Evolutionary conservation across 1,140 invertebrate species (phyloP), one percentile per base, ranked within the genome.

Genomic region (Microplitis mediator): DNA sequence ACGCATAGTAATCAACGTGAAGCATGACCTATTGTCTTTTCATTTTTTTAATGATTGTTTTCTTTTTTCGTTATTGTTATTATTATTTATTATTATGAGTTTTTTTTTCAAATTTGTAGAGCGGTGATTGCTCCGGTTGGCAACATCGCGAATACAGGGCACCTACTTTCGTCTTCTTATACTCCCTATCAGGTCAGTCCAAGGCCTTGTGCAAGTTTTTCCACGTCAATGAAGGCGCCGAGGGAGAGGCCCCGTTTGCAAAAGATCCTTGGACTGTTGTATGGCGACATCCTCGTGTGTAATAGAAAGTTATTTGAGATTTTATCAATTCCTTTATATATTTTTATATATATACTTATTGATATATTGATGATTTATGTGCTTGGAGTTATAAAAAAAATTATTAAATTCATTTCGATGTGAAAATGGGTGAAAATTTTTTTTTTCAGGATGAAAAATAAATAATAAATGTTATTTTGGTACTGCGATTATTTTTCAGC

Each of bases 151-250:
- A 60, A 23, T 34, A 23, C 31, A 16, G 16, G 31, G 4, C 61
- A 63, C 61, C 61, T 63, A 63, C 61, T 63, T 63, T 63, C 35
- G 61, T 65, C 31, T 51, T n/a, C 35, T 14, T 23, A 8, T 32
- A 23, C 23, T 65, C 45, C 45, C 36, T 65, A 65, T 65, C 23
- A 39, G 45, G 63, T 65, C 11, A 16, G 45, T 31, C 13, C 63
- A 65, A 65, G 63, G 61, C 34, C 61, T 63, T 13, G 5, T n/a
- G 35, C 35, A 63, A 63, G 45, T 65, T 65, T 65, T 65, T 65
- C 39, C 63, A 65, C 14, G 61, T 35, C 31, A 63, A 35, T 34
- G 61, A 54, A 5, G 58, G 16, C 52, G 52, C 52, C 58, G 16
- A 31, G 58, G 58, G 58, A 60, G 14, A 60, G 23, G 61, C 61